These are phyloP conservation scores for Drosophila subquinaria DNA, from an alignment of 2,888 invertebrate genomes.

Conservation along the genomic window DNA sequence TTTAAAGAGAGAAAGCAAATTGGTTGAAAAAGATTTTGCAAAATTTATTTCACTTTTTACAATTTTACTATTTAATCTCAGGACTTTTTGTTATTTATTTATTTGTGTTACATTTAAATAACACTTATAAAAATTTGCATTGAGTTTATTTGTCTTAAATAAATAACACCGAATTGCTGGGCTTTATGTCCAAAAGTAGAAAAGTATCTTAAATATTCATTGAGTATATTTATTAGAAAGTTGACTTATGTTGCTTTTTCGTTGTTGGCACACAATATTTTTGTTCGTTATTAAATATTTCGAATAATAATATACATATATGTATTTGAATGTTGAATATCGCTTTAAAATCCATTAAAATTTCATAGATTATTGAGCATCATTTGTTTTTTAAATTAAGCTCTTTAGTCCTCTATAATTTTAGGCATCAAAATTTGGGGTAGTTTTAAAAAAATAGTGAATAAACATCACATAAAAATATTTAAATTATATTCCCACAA, in stretches of 20 bases:
- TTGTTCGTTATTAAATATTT: background rate
- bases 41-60: background rate
- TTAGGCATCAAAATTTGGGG: no score
- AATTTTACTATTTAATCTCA: background rate
- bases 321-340: background rate
- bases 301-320: background rate
- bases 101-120: background rate
- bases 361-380: background rate
- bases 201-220: background rate
- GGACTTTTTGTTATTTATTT: background rate
- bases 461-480: no score
- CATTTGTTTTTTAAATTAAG: background rate
- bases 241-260: background rate
- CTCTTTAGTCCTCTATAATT: no score
- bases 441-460: no score
- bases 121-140: background rate
- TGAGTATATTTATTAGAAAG: background rate
- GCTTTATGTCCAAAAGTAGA: background rate
- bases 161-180: background rate
- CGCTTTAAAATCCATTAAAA: background rate
- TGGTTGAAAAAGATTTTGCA: background rate
- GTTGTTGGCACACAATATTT: background rate
- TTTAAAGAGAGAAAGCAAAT: constrained; percentile 3
- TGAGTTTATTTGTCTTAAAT: background rate
- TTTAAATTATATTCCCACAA: no score